Percentiles rank a stretch among this genome's conserved stretches.
Evolutionary conservation across 2,797 vertebrate genomes (phyloP).

Genomic region (Acrocephalus scirpaceus): DNA sequence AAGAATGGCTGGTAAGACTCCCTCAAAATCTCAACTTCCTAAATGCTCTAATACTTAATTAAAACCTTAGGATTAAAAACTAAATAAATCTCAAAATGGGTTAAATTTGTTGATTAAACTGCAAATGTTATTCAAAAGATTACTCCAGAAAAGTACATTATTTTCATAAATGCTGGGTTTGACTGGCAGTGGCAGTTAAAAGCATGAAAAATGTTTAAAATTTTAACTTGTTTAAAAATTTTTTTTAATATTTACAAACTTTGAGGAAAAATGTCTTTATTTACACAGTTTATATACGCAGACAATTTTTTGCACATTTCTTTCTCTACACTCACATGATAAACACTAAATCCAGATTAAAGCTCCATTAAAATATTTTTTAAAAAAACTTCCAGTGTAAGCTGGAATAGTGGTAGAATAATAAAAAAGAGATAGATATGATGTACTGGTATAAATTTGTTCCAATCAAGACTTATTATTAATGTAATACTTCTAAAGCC

Average conservation of each 20-base stretch:
- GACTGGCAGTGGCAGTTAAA: neutral
- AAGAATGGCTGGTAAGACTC: neutral
- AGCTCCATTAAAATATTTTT: neutral
- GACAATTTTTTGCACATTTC: neutral
- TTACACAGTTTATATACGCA: neutral
- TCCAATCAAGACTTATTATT: neutral
- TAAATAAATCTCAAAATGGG: neutral
- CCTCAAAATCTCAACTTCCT: neutral
- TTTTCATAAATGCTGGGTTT: neutral
- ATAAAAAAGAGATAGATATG: neutral
- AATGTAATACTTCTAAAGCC: neutral
- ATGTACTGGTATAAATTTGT: neutral
- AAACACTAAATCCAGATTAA: neutral
- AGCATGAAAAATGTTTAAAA: neutral
- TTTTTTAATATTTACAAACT: neutral
- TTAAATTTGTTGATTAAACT: neutral
- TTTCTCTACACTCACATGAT: neutral
- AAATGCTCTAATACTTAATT: neutral
- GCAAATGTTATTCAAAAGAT: neutral
- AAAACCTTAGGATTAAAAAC: neutral
- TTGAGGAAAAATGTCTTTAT: neutral
- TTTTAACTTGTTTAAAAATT: neutral
- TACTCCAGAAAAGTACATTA: neutral
- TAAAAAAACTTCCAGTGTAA: neutral
- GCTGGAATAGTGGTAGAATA: neutral